Percentiles rank a stretch among this genome's conserved stretches.
These are phyloP conservation scores for Tortricodes alternella DNA, from an alignment of 2,888 invertebrate species.

Conservation along the genomic window DNA sequence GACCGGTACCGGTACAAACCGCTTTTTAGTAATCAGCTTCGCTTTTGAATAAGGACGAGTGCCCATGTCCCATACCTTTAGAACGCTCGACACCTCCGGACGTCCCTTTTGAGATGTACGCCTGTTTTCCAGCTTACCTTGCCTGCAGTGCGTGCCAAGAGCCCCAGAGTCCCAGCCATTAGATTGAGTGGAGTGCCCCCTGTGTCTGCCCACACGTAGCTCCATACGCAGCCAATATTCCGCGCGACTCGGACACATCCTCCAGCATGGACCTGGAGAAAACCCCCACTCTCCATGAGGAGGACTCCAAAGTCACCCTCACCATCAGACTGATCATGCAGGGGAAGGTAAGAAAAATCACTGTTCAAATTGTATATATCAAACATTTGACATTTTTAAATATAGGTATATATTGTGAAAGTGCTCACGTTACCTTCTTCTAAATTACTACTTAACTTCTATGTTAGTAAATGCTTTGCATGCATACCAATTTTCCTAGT, in stretches of 20 bases:
- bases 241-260: slow-evolving; percentile 79
- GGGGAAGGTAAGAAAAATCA: slow-evolving; percentile 94
- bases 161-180: slow-evolving; percentile 82
- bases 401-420: slow-evolving; percentile 55
- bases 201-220: slow-evolving; percentile 80
- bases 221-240: slow-evolving; percentile 82
- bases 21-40: slow-evolving; percentile 73
- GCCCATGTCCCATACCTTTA: slow-evolving; percentile 72
- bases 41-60: slow-evolving; percentile 64
- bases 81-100: slow-evolving; percentile 76
- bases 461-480: slow-evolving; percentile 17
- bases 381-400: slow-evolving; percentile 46
- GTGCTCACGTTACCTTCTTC: slow-evolving; percentile 75
- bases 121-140: slow-evolving; percentile 84
- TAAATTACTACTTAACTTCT: slow-evolving; percentile 41
- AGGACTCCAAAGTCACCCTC: slow-evolving; percentile 96
- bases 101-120: slow-evolving; percentile 80
- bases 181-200: slow-evolving; percentile 84
- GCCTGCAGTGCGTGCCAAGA: slow-evolving; percentile 83
- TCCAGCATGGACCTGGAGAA: slow-evolving; percentile 88
- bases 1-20: too few species aligned
- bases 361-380: slow-evolving; percentile 43
- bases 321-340: slow-evolving; percentile 99
- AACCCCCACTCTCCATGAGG: slow-evolving; percentile 85
- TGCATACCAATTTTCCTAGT: neutral